Conservation (phyloP, 2,888 invertebrate species). For the Ischnura elegans region DNA sequence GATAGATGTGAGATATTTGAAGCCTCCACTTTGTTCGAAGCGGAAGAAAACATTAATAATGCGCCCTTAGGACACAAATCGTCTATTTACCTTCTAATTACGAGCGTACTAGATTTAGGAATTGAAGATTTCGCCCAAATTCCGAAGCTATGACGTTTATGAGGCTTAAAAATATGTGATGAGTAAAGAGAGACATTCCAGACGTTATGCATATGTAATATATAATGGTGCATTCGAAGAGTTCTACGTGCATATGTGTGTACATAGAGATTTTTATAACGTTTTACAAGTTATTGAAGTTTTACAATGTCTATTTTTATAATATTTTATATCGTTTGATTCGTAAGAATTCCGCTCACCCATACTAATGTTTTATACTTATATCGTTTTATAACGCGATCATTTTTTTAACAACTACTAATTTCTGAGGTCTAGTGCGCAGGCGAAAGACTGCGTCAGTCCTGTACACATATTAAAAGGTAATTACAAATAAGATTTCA, state of each 20-base stretch:
- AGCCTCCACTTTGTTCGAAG: neutral
- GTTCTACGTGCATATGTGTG: conserved; percentile 32
- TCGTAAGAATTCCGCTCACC: conserved; percentile 59
- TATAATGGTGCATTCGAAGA: neutral
- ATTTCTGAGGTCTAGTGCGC: neutral
- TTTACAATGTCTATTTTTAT: conserved; percentile 59
- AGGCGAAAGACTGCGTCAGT: neutral
- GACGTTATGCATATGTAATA: neutral
- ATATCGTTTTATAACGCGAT: conserved; percentile 37
- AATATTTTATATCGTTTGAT: conserved; percentile 48
- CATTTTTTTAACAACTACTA: conserved; percentile 58
- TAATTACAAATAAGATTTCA: conserved; percentile 29
- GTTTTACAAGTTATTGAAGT: conserved; percentile 66
- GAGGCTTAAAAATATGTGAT: neutral
- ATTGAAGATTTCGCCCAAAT: neutral
- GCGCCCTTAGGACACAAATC: neutral
- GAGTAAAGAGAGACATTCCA: neutral
- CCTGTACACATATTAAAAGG: conserved; percentile 9
- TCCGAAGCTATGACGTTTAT: neutral
- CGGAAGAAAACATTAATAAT: neutral
- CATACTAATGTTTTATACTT: conserved; percentile 66
- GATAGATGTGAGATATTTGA: too few relatives aligned
- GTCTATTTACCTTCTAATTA: neutral
- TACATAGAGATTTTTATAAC: conserved; percentile 63
- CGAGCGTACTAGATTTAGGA: neutral